These are phyloP conservation scores for Tiaroga cobitis DNA, from an alignment of 2,797 vertebrate species.

Conservation along the genomic window DNA sequence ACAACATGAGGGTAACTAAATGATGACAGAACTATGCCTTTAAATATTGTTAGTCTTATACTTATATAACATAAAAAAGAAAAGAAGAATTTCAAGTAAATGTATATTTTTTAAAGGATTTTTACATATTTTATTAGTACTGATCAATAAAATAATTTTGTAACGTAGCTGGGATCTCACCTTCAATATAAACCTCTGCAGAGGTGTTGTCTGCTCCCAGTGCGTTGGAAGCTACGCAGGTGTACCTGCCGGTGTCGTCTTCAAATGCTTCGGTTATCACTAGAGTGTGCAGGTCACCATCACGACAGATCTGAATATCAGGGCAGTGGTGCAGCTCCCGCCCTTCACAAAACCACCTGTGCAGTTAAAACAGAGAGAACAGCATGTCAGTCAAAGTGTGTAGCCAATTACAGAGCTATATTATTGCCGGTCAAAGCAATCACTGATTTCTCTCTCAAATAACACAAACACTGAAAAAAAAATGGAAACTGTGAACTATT, in stretches of 20 bases:
- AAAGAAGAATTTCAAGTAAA: background rate
- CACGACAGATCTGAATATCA: constrained; percentile 90
- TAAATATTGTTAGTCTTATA: background rate
- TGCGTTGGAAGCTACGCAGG: constrained; percentile 92
- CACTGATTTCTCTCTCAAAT: background rate
- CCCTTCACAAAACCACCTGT: constrained; percentile 99
- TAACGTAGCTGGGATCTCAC: constrained; percentile 68
- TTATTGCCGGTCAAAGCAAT: background rate
- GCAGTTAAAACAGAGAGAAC: constrained; percentile 62
- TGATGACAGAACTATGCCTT: background rate
- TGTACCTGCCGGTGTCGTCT: constrained; percentile 98
- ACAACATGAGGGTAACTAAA: background rate
- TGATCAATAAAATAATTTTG: background rate
- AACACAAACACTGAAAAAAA: background rate
- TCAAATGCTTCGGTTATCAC: constrained; percentile 95
- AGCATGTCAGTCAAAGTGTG: constrained; percentile 28
- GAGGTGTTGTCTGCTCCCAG: constrained; percentile 93
- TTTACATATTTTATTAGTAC: background rate
- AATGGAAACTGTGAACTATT: background rate
- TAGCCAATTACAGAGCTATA: constrained; percentile 16
- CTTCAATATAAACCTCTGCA: constrained; percentile 98
- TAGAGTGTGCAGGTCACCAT: constrained; percentile 87
- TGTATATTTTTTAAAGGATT: background rate
- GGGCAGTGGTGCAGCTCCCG: constrained; percentile 90
- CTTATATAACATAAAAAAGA: background rate